A percentile compares a stretch with the other conserved stretches of the same genome.
These are phyloP conservation scores for Lacanobia oleracea DNA, from an alignment of 2,888 invertebrate species.

Conservation along the genomic window DNA sequence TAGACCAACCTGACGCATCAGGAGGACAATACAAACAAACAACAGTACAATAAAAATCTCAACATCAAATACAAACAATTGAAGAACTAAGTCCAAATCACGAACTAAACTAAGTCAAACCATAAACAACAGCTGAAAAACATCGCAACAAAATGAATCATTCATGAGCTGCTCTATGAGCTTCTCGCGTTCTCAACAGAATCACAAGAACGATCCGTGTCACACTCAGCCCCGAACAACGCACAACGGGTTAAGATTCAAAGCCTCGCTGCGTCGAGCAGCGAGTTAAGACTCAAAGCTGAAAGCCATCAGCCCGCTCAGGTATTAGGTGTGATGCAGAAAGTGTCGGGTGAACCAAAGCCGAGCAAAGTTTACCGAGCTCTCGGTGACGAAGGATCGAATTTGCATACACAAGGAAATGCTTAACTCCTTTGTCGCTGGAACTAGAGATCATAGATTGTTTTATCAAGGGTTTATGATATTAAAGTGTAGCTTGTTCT, in stretches of 20 bases:
- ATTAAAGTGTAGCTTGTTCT: background rate
- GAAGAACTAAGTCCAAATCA: too few relatives aligned
- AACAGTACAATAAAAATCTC: background rate
- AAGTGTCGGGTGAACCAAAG: conserved; percentile 45
- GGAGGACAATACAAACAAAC: too few relatives aligned
- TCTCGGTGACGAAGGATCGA: conserved; percentile 4
- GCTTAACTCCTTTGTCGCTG: conserved; percentile 16
- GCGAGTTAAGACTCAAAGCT: conserved; percentile 23
- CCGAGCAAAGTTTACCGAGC: conserved; percentile 16
- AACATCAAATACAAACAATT: too few relatives aligned
- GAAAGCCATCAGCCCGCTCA: conserved; percentile 22
- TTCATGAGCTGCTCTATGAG: conserved; percentile 14
- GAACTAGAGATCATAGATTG: background rate
- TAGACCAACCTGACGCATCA: background rate
- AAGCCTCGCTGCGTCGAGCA: conserved; percentile 8
- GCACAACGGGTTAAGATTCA: conserved; percentile 15
- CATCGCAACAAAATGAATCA: conserved; percentile 3
- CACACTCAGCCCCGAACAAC: background rate
- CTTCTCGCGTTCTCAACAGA: conserved; percentile 1
- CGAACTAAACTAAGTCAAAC: background rate
- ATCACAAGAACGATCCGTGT: conserved; percentile 12
- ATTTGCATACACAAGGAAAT: conserved; percentile 28
- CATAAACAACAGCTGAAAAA: background rate
- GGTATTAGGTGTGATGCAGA: conserved; percentile 24
- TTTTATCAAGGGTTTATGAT: conserved; percentile 8